Conservation (phyloP, 2,113 vertebrate genomes). For the Peromyscus leucopus region DNA sequence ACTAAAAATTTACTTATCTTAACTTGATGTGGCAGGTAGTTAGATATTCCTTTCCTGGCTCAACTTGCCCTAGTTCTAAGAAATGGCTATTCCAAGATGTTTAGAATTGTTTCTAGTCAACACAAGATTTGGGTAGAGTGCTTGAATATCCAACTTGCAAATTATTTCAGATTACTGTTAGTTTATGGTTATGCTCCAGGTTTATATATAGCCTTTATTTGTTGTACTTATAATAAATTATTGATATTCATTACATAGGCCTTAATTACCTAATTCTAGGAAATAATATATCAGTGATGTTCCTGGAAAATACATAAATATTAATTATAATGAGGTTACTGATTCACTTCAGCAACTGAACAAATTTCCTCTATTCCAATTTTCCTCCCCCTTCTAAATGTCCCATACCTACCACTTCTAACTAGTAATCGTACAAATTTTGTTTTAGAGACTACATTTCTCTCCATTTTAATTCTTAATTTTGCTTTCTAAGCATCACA, state of each 20-base stretch:
- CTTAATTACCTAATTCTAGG: not conserved
- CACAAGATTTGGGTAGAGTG: not conserved
- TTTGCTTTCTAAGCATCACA: slow-evolving; percentile 25
- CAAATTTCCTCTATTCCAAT: not conserved
- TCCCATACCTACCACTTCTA: not conserved
- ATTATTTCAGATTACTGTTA: not conserved
- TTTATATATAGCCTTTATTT: not conserved
- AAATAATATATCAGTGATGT: not conserved
- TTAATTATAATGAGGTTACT: slow-evolving; percentile 20
- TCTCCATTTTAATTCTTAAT: not conserved
- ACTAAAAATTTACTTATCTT: not conserved
- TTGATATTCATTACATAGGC: not conserved
- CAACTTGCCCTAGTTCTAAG: not conserved
- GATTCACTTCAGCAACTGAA: slow-evolving; percentile 11
- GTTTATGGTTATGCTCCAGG: not conserved
- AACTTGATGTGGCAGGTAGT: not conserved
- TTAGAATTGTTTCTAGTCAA: not conserved
- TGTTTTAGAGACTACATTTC: not conserved
- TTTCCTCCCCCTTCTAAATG: slow-evolving; percentile 8
- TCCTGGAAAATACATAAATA: not conserved
- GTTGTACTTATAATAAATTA: not conserved
- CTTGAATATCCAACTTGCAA: slow-evolving; percentile 8
- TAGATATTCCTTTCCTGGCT: slow-evolving; percentile 8
- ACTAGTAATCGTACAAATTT: not conserved
- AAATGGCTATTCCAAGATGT: slow-evolving; percentile 3